A percentile compares a stretch with the other conserved stretches of the same genome.
Evolutionary conservation across 2,113 vertebrate genomes (phyloP).

Genomic region (Felis chaus): DNA sequence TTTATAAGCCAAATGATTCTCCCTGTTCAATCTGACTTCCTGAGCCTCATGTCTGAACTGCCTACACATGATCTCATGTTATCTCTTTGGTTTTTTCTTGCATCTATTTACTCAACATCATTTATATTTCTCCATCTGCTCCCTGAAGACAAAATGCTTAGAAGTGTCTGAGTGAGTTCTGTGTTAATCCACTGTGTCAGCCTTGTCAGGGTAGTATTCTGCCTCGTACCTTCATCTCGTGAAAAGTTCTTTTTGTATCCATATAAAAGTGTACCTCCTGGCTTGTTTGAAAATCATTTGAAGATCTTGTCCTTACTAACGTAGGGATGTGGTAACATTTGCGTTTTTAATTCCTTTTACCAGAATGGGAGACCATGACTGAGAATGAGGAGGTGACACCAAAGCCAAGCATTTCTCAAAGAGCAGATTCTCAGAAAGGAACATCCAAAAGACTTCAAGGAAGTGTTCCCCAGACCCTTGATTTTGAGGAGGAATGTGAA

Average conservation of each 20-base stretch:
- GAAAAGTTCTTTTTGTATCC: constrained; percentile 3
- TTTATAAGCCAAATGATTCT: constrained; percentile 14
- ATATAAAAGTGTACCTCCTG: neutral
- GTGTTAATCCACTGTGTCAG: neutral
- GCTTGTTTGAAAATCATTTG: constrained; percentile 13
- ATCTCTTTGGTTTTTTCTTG: neutral
- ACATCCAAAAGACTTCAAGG: constrained; percentile 43
- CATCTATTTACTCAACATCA: neutral
- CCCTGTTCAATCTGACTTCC: neutral
- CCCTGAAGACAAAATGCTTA: neutral
- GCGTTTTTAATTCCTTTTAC: constrained; percentile 59
- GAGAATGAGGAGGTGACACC: constrained; percentile 58
- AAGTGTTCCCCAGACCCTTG: neutral
- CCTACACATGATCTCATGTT: neutral
- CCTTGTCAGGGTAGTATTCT: neutral
- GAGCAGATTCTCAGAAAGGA: constrained; percentile 58
- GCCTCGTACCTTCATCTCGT: constrained; percentile 20
- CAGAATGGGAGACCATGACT: constrained; percentile 71
- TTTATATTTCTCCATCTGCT: constrained; percentile 23
- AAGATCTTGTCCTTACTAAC: constrained; percentile 4
- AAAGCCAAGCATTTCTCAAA: constrained; percentile 32
- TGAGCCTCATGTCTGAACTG: neutral
- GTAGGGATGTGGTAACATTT: constrained; percentile 34
- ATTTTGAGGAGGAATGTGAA: constrained; percentile 27
- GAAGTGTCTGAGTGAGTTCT: neutral